These are phyloP conservation scores for Metaphire vulgaris DNA, from an alignment of 1,140 invertebrate species.

Conservation along the genomic window DNA sequence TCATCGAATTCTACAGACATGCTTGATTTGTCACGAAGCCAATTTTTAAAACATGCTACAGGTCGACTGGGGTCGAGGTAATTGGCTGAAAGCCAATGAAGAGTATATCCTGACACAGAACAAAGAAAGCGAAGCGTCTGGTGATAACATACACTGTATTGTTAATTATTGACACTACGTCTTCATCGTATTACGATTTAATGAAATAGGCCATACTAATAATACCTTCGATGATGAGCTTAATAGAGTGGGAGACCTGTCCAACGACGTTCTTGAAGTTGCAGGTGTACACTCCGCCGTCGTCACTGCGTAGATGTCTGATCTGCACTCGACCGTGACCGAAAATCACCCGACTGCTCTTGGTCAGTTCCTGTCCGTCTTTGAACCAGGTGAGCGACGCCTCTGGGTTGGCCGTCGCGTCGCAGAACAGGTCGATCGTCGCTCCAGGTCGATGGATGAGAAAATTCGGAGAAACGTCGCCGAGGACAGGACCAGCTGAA, in stretches of 20 bases:
- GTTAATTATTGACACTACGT: no score
- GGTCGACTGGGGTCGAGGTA: no score
- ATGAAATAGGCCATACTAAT: no score
- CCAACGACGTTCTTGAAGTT: conserved; percentile 89
- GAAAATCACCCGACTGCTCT: conserved; percentile 14
- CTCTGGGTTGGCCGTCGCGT: conserved; percentile 71
- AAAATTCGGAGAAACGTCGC: conserved; percentile 34
- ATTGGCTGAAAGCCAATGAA: no score
- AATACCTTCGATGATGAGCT: conserved; percentile 88
- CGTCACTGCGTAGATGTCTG: conserved; percentile 74
- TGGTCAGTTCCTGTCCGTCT: conserved; percentile 32
- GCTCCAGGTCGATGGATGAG: conserved; percentile 57
- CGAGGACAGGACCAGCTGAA: conserved; percentile 41
- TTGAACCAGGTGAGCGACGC: conserved; percentile 41
- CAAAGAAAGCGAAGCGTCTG: no score
- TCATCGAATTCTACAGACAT: no score
- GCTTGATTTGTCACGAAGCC: no score
- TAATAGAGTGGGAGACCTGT: conserved; percentile 82
- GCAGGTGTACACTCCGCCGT: conserved; percentile 92
- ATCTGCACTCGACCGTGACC: conserved; percentile 7
- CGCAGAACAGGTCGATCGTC: conserved; percentile 87
- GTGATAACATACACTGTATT: no score
- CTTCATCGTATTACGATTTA: no score
- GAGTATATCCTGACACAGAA: no score
- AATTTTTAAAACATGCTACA: no score